phyloP scores from a whole-genome alignment of 2,888 invertebrate genomes.

The Andrena hattorfiana region DNA sequence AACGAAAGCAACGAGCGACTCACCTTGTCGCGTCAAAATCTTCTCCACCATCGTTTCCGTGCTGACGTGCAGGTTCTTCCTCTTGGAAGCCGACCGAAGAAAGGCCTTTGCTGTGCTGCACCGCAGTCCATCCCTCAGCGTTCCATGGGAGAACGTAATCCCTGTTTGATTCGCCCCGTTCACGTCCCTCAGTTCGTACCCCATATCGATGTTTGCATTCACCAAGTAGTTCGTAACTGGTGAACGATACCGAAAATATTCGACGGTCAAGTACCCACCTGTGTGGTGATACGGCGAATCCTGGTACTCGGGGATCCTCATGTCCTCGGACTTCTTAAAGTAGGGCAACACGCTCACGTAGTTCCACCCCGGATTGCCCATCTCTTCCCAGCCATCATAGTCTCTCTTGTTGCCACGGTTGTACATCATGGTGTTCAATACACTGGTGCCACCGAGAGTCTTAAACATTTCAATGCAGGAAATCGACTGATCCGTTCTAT shows the following conservation, averaged over 20 bases:
- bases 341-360: slow-evolving; percentile 91
- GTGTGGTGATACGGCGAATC: slow-evolving; percentile 89
- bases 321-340: slow-evolving; percentile 93
- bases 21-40: slow-evolving; percentile 85
- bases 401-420: slow-evolving; percentile 93
- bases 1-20: neutral
- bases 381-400: slow-evolving; percentile 92
- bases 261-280: slow-evolving; percentile 91
- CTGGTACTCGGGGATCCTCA: slow-evolving; percentile 88
- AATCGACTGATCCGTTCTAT: too few relatives aligned
- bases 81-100: slow-evolving; percentile 88
- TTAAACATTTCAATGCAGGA: neutral
- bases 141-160: slow-evolving; percentile 91
- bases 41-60: slow-evolving; percentile 89
- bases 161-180: slow-evolving; percentile 93
- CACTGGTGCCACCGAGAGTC: slow-evolving; percentile 89
- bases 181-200: slow-evolving; percentile 90
- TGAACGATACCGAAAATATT: slow-evolving; percentile 89
- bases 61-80: slow-evolving; percentile 91
- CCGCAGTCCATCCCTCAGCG: slow-evolving; percentile 91
- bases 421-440: slow-evolving; percentile 96
- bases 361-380: slow-evolving; percentile 93
- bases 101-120: slow-evolving; percentile 95
- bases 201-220: slow-evolving; percentile 89
- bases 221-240: slow-evolving; percentile 90